These are phyloP conservation scores for Styela clava DNA, from an alignment of 23 tunicate species.

Conservation along the genomic window DNA sequence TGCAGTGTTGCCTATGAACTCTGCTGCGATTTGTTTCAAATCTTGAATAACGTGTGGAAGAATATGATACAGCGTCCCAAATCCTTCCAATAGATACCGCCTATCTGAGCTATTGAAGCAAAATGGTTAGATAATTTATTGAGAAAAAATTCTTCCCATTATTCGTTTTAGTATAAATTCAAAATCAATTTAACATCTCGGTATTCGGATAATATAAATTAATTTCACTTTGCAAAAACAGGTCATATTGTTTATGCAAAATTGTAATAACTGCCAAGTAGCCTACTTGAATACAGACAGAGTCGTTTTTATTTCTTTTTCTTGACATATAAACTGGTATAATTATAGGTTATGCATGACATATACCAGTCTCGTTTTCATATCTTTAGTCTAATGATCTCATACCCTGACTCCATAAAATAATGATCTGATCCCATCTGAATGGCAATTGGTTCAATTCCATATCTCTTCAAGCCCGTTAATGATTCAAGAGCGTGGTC, in stretches of 20 bases:
- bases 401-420: background rate
- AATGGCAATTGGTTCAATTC: conserved; percentile 34
- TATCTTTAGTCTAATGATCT: no score
- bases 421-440: conserved; percentile 1
- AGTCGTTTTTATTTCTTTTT: no score
- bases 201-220: no score
- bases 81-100: conserved; percentile 24
- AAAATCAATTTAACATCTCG: no score
- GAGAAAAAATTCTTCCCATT: background rate
- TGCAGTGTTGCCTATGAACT: background rate
- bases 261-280: no score
- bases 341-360: no score
- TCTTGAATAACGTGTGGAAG: conserved; percentile 34
- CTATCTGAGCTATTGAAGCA: conserved; percentile 29
- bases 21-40: conserved; percentile 15
- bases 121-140: background rate
- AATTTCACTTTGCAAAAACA: no score
- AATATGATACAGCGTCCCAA: conserved; percentile 31
- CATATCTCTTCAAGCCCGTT: conserved; percentile 4
- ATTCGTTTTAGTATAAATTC: background rate
- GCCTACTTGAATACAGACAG: no score
- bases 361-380: no score
- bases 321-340: no score
- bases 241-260: no score
- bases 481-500: conserved; percentile 27